These are phyloP conservation scores for Teleogryllus oceanicus DNA, from an alignment of 2,888 invertebrate genomes.

Conservation along the genomic window DNA sequence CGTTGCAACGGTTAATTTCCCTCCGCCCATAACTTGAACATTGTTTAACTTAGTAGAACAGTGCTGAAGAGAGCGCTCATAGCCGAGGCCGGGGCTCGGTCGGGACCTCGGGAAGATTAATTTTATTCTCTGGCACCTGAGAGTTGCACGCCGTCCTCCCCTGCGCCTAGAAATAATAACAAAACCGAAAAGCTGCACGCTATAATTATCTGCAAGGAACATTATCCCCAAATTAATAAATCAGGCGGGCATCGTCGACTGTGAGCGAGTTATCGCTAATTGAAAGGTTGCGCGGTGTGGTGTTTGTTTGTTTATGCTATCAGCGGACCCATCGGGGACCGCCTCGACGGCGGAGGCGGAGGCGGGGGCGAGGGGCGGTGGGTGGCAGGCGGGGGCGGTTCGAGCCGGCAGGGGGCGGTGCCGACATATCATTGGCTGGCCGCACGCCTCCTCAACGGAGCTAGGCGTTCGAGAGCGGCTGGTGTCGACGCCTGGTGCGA, in stretches of 20 bases:
- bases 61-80: conserved; percentile 5
- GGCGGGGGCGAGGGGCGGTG: not conserved
- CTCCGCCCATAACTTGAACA: not conserved
- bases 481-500: too few relatives aligned
- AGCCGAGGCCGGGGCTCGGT: not conserved
- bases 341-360: not conserved
- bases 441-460: too few relatives aligned
- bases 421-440: too few relatives aligned
- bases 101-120: conserved; percentile 7
- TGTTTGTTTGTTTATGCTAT: conserved; percentile 18
- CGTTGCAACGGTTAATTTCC: conserved; percentile 11
- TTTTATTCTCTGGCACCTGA: conserved; percentile 5
- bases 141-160: not conserved
- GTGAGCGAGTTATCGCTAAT: conserved; percentile 18
- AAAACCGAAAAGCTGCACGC: conserved; percentile 10
- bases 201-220: conserved; percentile 18
- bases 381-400: not conserved
- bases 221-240: conserved; percentile 18
- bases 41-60: conserved; percentile 18
- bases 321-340: not conserved
- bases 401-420: not conserved
- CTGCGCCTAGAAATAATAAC: not conserved
- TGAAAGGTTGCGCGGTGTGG: conserved; percentile 9
- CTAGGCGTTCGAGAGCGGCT: too few relatives aligned
- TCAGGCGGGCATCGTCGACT: not conserved